Evolutionary conservation across 2,888 invertebrate species (phyloP), one percentile per base, ranked within the genome.

Genomic region (Tortrix viridana): DNA sequence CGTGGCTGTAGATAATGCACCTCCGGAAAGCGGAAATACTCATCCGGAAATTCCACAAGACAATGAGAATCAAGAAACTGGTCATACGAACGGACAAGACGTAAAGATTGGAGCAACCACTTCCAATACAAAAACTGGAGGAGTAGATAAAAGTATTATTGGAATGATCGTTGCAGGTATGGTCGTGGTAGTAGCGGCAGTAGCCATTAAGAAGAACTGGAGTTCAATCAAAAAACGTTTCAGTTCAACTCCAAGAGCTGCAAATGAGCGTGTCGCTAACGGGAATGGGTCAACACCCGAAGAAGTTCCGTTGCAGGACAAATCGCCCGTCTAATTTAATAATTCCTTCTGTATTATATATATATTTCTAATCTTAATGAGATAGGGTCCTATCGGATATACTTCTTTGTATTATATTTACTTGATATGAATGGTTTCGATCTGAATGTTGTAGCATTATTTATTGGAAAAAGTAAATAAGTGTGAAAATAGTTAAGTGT

Each of bases 131-230:
- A 85, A 84, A 78, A 86, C 79, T 56, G 84, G 93, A 75, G 89
- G 92, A 74, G 91, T 93, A 69, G 81, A 93, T 77, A 92, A 93
- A 86, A 88, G 93, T 76, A 76, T 93, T 3, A 87, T 94, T 54
- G 91, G 91, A 41, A 81, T 94, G 20, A 86, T 94, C 32, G 89
- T 93, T 18, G 93, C 90, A 5, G 93, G 92, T 2, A 89, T 93
- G 81, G 83, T 93, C 3, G 79, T 93, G 5, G 88, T 93, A 2
- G 86, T 92, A 1, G 92, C 92, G 14, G 93, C 90, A 16, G 92
- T 94, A 56, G 88, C 91, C 14, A 85, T 92, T 9, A 93, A 93
- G 75, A 93, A 93, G 80, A 93, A 93, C 75, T 93, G 93, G 88
- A 93, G 89, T 71, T 89, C 89, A n/a, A 89, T 92, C 43, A 88